A percentile compares a stretch with the other conserved stretches of the same genome.
Conservation (phyloP, 2,113 vertebrate genomes). For the Lepisosteus oculatus region DNA sequence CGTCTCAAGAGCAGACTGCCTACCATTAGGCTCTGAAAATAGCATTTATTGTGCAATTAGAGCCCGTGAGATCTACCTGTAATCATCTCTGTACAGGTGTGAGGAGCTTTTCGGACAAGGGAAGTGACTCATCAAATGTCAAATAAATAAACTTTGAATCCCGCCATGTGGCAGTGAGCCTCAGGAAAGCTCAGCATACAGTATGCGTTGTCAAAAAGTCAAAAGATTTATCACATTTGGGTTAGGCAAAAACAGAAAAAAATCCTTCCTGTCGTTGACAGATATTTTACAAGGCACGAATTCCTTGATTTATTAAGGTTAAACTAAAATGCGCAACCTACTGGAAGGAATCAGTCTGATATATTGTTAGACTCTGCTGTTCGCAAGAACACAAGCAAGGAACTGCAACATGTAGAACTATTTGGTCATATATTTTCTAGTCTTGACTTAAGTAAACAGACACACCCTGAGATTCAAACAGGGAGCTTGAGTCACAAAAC, state of each 20-base stretch:
- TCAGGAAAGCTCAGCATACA: conserved; percentile 58
- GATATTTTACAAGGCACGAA: conserved; percentile 65
- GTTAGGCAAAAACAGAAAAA: conserved; percentile 47
- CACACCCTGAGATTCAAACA: too few relatives aligned
- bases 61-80: conserved; percentile 83
- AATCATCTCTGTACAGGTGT: conserved; percentile 92
- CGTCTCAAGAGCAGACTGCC: conserved; percentile 81
- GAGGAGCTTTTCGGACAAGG: conserved; percentile 74
- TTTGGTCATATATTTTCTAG: too few relatives aligned
- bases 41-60: conserved; percentile 96
- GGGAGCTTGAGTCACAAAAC: too few relatives aligned
- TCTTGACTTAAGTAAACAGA: too few relatives aligned
- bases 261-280: conserved; percentile 57
- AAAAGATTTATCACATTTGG: conserved; percentile 71
- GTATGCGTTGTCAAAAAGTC: conserved; percentile 50
- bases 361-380: too few relatives aligned
- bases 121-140: conserved; percentile 82
- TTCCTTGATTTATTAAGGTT: conserved; percentile 57
- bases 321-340: conserved; percentile 34
- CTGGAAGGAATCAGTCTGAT: conserved; percentile 10
- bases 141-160: conserved; percentile 71
- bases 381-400: too few relatives aligned
- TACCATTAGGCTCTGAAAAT: conserved; percentile 86
- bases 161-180: conserved; percentile 59
- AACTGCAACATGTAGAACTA: too few relatives aligned